These are phyloP conservation scores for Oenanthe melanoleuca DNA, from an alignment of 2,113 vertebrate genomes.

Conservation along the genomic window DNA sequence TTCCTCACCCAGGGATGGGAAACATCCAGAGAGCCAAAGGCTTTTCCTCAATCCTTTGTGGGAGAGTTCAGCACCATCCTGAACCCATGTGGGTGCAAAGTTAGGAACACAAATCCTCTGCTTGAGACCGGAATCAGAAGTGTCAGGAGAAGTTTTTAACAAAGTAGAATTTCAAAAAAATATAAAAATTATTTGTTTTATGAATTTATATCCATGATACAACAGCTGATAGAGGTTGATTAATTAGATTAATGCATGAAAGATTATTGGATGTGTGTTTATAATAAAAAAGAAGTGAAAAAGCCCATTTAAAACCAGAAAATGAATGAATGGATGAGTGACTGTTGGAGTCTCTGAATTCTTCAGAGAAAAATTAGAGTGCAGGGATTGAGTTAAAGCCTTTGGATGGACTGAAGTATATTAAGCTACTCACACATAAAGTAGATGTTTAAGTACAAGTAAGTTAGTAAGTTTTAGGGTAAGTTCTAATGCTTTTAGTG, in stretches of 20 bases:
- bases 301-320: neutral
- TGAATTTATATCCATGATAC: accelerated
- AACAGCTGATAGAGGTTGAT: accelerated
- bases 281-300: accelerated
- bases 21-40: neutral
- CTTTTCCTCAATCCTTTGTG: neutral
- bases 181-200: accelerated
- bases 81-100: neutral
- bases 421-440: too few species aligned
- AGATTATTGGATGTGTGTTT: neutral
- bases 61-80: neutral
- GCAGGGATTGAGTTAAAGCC: too few species aligned
- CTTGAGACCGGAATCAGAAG: accelerated
- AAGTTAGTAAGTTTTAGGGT: too few species aligned
- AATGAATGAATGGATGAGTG: too few species aligned
- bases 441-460: too few species aligned
- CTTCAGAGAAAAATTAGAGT: too few species aligned
- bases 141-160: neutral
- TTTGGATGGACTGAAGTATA: too few species aligned
- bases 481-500: too few species aligned
- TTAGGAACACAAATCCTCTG: neutral
- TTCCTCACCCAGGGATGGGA: neutral
- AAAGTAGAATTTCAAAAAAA: accelerated
- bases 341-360: too few species aligned
- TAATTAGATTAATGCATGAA: accelerated